Base-by-base conservation (phyloP, 2,888 invertebrate species). In the Limenitis camilla region DNA sequence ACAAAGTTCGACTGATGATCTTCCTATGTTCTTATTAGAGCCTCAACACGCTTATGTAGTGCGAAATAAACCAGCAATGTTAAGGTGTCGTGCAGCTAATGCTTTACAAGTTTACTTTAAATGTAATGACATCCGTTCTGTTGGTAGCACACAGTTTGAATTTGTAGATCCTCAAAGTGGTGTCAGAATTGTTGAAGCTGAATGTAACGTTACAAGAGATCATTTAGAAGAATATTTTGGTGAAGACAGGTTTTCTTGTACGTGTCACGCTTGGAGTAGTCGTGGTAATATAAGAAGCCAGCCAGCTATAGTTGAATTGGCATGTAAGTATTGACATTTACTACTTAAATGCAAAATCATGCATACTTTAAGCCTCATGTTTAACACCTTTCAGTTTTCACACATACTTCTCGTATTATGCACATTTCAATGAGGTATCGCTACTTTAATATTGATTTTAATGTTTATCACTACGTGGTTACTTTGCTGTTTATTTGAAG, bases 141-240 rank as follows among this genome's bases (percentile, higher is more conserved):
- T 92, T 52, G 92, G 93, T 11, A 85, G 85, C 63, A 91, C 91
- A 52, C 92, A 93, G 70, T 93, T 94, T 67, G 94, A 94, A 66
- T 96, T 96, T 74, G 96, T 96, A 56, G 96, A 97, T 78, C 95
- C 96, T 38, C 95, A 95, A 74, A 94, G 93, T 52, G 96, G 96
- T 53, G 93, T 96, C 43, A 90, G 96, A 64, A 93, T 95, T 72
- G 92, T 95, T 64, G 96, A 96, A 75, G 94, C 94, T 41, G 93
- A 94, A 65, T 92, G 95, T 63, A 96, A 96, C 74, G 93, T 97
- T 63, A 94, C 94, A 38, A 90, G 96, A 61, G 94, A 96, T 79
- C 93, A 95, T 74, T 94, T 98, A 63, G 97, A 98, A 71, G 97
- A 97, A 74, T 97, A 95, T 82, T 96, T 96, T 71, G 96, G 96